Evolutionary conservation across 1,140 invertebrate species (phyloP).

Genomic region (Orius insidiosus): DNA sequence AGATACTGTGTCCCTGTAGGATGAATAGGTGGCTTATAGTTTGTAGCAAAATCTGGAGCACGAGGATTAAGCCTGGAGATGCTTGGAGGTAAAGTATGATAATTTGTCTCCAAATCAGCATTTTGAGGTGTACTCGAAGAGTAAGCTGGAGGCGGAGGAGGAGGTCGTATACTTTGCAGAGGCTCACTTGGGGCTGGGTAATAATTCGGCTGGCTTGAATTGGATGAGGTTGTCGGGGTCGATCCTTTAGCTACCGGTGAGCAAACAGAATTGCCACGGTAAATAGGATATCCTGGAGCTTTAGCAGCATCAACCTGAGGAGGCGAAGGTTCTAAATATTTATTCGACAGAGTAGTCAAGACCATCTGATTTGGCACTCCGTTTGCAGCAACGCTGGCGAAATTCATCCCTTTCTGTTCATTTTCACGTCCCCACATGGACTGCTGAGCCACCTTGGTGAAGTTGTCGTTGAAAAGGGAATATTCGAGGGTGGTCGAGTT

Average conservation of each 20-base stretch:
- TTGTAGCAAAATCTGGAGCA: slow-evolving; percentile 62
- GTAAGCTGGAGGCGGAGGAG: slow-evolving; percentile 7
- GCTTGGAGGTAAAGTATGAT: slow-evolving; percentile 24
- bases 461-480: slow-evolving; percentile 59
- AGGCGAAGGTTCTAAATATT: slow-evolving; percentile 38
- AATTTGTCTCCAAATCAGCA: not conserved
- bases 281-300: slow-evolving; percentile 48
- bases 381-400: slow-evolving; percentile 51
- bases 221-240: slow-evolving; percentile 18
- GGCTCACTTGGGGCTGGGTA: not conserved
- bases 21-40: slow-evolving; percentile 22
- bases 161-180: slow-evolving; percentile 6
- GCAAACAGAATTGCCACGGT: slow-evolving; percentile 42
- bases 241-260: slow-evolving; percentile 43
- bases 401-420: slow-evolving; percentile 50
- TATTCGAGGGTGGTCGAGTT: slow-evolving; percentile 39
- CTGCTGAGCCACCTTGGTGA: slow-evolving; percentile 41
- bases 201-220: slow-evolving; percentile 1
- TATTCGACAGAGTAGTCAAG: slow-evolving; percentile 24
- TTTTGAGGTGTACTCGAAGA: not conserved
- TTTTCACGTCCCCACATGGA: slow-evolving; percentile 48
- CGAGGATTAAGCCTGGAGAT: slow-evolving; percentile 71
- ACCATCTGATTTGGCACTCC: slow-evolving; percentile 30
- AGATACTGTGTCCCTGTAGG: slow-evolving; percentile 17
- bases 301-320: slow-evolving; percentile 53